Evolutionary conservation across 2,113 vertebrate species (phyloP).

Genomic region (Neolamprologus fasciatus): DNA sequence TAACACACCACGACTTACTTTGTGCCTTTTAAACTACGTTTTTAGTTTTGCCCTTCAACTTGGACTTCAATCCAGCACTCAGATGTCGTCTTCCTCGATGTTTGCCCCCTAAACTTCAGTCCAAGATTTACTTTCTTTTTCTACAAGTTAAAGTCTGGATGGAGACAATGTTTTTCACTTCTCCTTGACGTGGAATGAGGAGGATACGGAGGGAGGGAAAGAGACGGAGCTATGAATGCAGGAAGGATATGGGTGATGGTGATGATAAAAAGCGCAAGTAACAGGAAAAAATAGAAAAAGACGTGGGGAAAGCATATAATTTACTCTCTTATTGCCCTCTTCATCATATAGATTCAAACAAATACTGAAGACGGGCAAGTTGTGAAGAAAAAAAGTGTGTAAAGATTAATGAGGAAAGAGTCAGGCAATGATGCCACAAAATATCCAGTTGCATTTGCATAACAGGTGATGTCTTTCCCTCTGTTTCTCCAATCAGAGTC

Average conservation of each 20-base stretch:
- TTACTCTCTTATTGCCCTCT: neutral
- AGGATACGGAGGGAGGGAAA: neutral
- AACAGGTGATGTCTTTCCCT: neutral
- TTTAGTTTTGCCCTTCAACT: slow-evolving; percentile 40
- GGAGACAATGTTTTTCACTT: slow-evolving; percentile 30
- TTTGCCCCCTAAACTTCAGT: slow-evolving; percentile 40
- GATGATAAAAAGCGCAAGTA: neutral
- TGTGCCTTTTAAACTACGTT: slow-evolving; percentile 16
- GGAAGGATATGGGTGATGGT: neutral
- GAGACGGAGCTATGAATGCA: neutral
- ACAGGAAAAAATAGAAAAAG: neutral
- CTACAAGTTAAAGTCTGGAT: slow-evolving; percentile 25
- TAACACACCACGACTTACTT: neutral
- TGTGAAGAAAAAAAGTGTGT: neutral
- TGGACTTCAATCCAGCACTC: slow-evolving; percentile 36
- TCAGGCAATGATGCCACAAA: neutral
- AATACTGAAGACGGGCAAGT: neutral
- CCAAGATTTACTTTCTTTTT: slow-evolving; percentile 37
- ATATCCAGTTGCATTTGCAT: neutral
- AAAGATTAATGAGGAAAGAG: neutral
- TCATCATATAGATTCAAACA: neutral
- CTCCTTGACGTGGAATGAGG: slow-evolving; percentile 24
- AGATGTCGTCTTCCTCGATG: slow-evolving; percentile 17
- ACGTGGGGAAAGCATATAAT: neutral
- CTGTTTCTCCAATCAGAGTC: neutral